Evolutionary conservation across 1,140 invertebrate species (phyloP), one percentile per base, ranked within the genome.

Genomic region (Trachymyrmex cornetzi): DNA sequence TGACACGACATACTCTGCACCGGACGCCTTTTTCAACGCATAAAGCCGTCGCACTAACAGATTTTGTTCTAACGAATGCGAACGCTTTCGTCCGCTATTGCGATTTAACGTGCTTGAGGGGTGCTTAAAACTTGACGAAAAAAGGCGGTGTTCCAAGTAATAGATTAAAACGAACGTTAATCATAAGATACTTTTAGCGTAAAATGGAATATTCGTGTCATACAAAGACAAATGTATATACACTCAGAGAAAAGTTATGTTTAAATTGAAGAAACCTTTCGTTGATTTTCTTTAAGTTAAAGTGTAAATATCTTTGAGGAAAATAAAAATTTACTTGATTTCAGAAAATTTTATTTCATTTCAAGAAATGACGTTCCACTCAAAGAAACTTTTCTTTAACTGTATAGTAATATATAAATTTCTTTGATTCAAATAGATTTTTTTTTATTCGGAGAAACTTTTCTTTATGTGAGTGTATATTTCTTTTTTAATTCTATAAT

Each of bases 1-100:
- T 24, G 80, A 84, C 69, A 38, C 38, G 44, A 74, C 24, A 30
- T 30, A 72, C 53, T 82, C 38, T 4, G 22, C 79, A n/a, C 27
- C 30, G 22, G 3, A 34, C 38, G 80, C 69, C 44, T 75, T 74
- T 84, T 82, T 75, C 67, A 55, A 53, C 16, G 64, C 22, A 30
- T 44, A 71, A 81, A 81, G n/a, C 30, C 30, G 30, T 19, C 34
- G 66, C n/a, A n/a, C 16, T 57, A 59, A 71, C 50, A 38, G 66
- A 57, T 71, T 72, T 71, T 44, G n/a, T 55, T 66, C 44, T 27
- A 48, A 53, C 16, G n/a, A 24, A 64, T 3, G 57, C 3, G 19
- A 27, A 44, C 24, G 38, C 16, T 77, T 27, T 27, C 22, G 19
- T 44, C 16, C 57, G 24, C 44, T 44, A 50, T 44, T 34, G 27